phyloP scores from a whole-genome alignment of 2,888 invertebrate species.

The Sceliomorpha sp. region DNA sequence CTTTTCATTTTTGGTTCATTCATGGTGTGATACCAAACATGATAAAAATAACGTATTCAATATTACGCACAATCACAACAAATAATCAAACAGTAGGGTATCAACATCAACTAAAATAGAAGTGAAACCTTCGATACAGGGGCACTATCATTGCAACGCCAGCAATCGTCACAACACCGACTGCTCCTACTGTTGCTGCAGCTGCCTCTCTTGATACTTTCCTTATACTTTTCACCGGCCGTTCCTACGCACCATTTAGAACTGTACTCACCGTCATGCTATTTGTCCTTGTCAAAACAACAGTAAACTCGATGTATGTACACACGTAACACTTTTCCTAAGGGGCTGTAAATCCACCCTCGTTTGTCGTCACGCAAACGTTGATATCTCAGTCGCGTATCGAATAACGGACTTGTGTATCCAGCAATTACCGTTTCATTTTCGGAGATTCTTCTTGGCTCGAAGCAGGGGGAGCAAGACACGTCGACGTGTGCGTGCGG shows the following conservation, averaged over 20 bases:
- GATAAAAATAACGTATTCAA: too few species aligned
- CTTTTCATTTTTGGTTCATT: too few species aligned
- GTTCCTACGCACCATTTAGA: slow-evolving; percentile 38
- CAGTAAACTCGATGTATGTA: slow-evolving; percentile 24
- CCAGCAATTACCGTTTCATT: slow-evolving; percentile 56
- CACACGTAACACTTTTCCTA: slow-evolving; percentile 39
- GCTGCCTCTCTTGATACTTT: too few species aligned
- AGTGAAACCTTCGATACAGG: too few species aligned
- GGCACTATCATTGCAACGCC: too few species aligned
- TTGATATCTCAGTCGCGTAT: slow-evolving; percentile 47
- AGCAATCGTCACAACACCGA: too few species aligned
- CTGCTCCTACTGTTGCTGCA: too few species aligned
- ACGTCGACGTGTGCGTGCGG: slow-evolving; percentile 18
- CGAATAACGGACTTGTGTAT: slow-evolving; percentile 49
- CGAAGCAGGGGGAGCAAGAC: slow-evolving; percentile 14
- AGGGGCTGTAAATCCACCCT: slow-evolving; percentile 51
- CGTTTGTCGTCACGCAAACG: slow-evolving; percentile 52
- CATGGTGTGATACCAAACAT: too few species aligned
- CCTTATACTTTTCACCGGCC: slow-evolving; percentile 39
- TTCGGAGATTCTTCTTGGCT: slow-evolving; percentile 35
- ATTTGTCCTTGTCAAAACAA: slow-evolving; percentile 47
- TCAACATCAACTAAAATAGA: too few species aligned
- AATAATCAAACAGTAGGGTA: too few species aligned
- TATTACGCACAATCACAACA: too few species aligned
- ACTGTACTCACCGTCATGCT: slow-evolving; percentile 37